phyloP scores from a whole-genome alignment of 2,888 invertebrate genomes.

The Smittia aterrima region DNA sequence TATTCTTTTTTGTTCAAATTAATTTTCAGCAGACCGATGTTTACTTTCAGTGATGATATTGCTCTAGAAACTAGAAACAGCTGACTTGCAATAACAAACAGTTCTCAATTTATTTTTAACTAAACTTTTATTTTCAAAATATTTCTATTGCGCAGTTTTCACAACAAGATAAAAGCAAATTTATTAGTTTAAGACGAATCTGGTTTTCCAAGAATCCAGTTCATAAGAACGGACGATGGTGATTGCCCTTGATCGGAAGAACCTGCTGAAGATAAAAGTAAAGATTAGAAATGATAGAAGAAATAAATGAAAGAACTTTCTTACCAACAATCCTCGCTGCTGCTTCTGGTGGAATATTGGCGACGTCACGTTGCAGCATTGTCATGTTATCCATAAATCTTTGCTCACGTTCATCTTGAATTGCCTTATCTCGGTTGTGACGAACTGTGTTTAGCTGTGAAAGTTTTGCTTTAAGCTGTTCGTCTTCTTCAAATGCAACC shows the following conservation, averaged over 20 bases:
- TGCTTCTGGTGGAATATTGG: slow-evolving; percentile 70
- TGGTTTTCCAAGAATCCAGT: slow-evolving; percentile 78
- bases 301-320: slow-evolving; percentile 49
- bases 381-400: slow-evolving; percentile 70
- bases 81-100: too few relatives aligned
- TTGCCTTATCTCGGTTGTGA: slow-evolving; percentile 71
- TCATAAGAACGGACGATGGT: slow-evolving; percentile 73
- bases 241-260: slow-evolving; percentile 63
- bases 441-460: slow-evolving; percentile 72
- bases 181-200: slow-evolving; percentile 15
- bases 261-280: slow-evolving; percentile 61
- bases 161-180: background rate
- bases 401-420: slow-evolving; percentile 73
- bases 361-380: slow-evolving; percentile 69
- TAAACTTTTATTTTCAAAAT: too few relatives aligned
- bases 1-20: too few relatives aligned
- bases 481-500: background rate
- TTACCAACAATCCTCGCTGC: slow-evolving; percentile 71
- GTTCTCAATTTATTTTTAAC: too few relatives aligned
- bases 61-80: too few relatives aligned
- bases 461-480: slow-evolving; percentile 56
- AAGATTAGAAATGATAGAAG: slow-evolving; percentile 35
- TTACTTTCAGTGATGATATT: too few relatives aligned
- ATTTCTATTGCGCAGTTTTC: too few relatives aligned
- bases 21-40: too few relatives aligned